phyloP scores from a whole-genome alignment of 2,113 vertebrate species.

The Trochalopteron elliotii region DNA sequence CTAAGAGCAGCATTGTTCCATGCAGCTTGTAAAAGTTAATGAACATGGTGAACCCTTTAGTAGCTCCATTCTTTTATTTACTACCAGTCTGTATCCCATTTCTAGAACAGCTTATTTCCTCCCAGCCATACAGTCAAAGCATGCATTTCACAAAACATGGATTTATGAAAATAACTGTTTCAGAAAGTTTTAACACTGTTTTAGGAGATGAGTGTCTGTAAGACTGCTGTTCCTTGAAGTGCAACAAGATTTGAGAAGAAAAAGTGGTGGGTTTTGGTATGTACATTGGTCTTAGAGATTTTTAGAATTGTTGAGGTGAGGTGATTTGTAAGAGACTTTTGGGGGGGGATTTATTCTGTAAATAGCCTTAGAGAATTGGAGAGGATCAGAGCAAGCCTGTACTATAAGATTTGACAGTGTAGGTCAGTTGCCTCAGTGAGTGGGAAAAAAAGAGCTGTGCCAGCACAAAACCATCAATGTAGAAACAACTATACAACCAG shows the following conservation, averaged over 20 bases:
- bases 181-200: not conserved
- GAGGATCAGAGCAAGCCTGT: not conserved
- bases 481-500: not conserved
- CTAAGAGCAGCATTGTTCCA: not conserved
- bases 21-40: not conserved
- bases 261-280: rapidly evolving
- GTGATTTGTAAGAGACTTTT: not conserved
- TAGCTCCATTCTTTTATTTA: not conserved
- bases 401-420: not conserved
- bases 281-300: not conserved
- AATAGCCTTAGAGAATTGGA: not conserved
- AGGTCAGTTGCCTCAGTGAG: not conserved
- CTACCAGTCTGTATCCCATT: not conserved
- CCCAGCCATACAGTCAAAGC: not conserved
- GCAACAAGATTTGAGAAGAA: not conserved
- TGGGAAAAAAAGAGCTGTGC: not conserved
- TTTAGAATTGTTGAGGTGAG: not conserved
- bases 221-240: not conserved
- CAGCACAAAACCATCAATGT: not conserved
- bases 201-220: not conserved
- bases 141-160: not conserved
- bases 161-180: not conserved
- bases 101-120: not conserved
- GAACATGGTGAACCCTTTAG: not conserved
- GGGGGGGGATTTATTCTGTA: not conserved